Evolutionary conservation across 2,888 invertebrate species (phyloP).

Genomic region (Herminia tarsipennalis): DNA sequence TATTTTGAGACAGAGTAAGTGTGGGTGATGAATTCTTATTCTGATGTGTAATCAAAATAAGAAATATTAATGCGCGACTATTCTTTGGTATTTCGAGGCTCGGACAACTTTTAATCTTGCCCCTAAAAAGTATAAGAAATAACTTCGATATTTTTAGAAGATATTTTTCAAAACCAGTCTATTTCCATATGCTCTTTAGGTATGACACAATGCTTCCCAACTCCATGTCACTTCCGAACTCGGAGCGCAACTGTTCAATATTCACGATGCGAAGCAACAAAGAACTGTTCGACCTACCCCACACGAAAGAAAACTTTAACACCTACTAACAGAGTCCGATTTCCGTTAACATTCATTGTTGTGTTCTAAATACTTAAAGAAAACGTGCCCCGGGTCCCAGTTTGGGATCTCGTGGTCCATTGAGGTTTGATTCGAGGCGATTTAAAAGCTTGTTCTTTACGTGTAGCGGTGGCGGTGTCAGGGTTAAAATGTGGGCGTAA

Average conservation of each 20-base stretch:
- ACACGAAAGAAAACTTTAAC: slow-evolving; percentile 22
- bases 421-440: slow-evolving; percentile 48
- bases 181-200: slow-evolving; percentile 58
- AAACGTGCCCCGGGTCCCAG: slow-evolving; percentile 34
- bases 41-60: no score
- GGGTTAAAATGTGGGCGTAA: slow-evolving; percentile 18
- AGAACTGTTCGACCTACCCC: slow-evolving; percentile 21
- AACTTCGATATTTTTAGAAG: no score
- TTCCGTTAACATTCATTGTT: background rate
- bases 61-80: no score
- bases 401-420: slow-evolving; percentile 40
- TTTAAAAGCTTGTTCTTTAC: slow-evolving; percentile 44
- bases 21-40: no score
- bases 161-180: slow-evolving; percentile 38
- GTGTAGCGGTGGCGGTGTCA: slow-evolving; percentile 9
- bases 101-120: no score
- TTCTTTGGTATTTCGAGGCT: no score
- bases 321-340: slow-evolving; percentile 6
- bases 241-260: slow-evolving; percentile 61
- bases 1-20: no score
- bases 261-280: slow-evolving; percentile 56
- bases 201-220: slow-evolving; percentile 54
- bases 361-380: slow-evolving; percentile 44
- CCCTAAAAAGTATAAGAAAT: no score
- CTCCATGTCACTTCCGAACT: slow-evolving; percentile 57